Evolutionary conservation across 2,797 vertebrate genomes (phyloP), one percentile per base, ranked within the genome.

Genomic region (Leucoraja ocellata): DNA sequence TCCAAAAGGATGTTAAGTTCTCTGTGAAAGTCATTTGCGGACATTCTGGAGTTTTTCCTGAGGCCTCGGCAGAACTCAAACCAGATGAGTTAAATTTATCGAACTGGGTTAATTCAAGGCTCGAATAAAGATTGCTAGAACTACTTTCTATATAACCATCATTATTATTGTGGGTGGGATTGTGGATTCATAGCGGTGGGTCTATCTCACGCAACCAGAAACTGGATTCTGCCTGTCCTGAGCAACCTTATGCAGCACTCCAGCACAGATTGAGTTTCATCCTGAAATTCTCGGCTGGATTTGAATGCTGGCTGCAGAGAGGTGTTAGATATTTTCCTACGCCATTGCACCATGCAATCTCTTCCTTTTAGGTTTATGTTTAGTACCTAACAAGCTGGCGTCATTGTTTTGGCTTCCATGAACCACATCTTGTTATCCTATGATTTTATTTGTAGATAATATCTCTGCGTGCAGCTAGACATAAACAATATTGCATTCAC

Each of bases 401-500:
- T 32, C 32, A 54, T 74, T 74, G 21, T 54, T 46, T 84, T 84
- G 81, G 23, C 71, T 46, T 25, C 25, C 73, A 92, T 76, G 1
- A 76, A 11, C 25, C 54, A 25, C 46, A 28, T n/a, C 68, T 74
- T 46, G 36, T 76, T 76, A 73, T 91, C 65, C 68, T 73, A 61
- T 46, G 9, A 73, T 73, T 73, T 91, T 71, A 74, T 74, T n/a
- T 76, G 90, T 28, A 74, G 90, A 76, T 92, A 76, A 39, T 39
- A 76, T 76, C 39, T 76, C 71, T 76, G 36, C 16, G 23, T 92
- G 46, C 90, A 76, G 39, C 39, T 76, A 76, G 90, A 76, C 90
- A 92, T 76, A 54, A 92, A 92, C 71, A 92, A 54, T 74, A 18
- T 74, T 76, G 74, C 76, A 65, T 54, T 92, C 36, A 54, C 54